phyloP scores from a whole-genome alignment of 2,113 vertebrate species.

The Malurus alboscapulatus region DNA sequence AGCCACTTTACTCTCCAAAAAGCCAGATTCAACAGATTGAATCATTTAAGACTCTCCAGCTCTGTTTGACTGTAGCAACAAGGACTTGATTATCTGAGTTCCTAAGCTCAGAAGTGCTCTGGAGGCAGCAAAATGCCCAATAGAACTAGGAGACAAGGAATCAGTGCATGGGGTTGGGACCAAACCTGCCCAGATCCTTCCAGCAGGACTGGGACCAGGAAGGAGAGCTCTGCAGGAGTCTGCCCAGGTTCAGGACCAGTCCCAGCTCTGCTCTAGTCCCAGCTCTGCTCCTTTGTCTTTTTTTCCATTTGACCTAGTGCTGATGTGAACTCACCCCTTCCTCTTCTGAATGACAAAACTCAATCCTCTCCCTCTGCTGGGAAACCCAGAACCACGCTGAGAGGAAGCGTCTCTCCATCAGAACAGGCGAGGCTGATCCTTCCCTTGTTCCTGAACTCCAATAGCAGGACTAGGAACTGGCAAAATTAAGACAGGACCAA shows the following conservation, averaged over 20 bases:
- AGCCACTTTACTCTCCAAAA: not conserved
- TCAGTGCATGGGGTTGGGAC: not conserved
- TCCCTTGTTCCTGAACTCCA: not conserved
- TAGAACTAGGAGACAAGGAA: not conserved
- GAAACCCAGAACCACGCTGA: not conserved
- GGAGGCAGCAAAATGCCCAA: not conserved
- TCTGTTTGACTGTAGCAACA: not conserved
- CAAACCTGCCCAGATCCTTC: not conserved
- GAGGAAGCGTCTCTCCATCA: not conserved
- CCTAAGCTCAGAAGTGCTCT: not conserved
- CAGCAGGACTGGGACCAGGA: not conserved
- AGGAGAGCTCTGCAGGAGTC: not conserved
- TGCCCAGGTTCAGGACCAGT: not conserved
- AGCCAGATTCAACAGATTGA: not conserved
- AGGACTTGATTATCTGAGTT: not conserved
- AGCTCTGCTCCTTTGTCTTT: not conserved
- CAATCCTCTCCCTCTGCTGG: not conserved
- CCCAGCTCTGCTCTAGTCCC: not conserved
- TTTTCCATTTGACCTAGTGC: not conserved
- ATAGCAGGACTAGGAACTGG: not conserved
- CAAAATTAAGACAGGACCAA: not conserved
- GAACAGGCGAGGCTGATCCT: not conserved
- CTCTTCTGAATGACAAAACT: not conserved
- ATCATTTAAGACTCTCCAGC: not conserved
- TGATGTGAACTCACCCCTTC: not conserved